Evolutionary conservation across 2,888 invertebrate genomes (phyloP).

Genomic region (Hymenopus coronatus): DNA sequence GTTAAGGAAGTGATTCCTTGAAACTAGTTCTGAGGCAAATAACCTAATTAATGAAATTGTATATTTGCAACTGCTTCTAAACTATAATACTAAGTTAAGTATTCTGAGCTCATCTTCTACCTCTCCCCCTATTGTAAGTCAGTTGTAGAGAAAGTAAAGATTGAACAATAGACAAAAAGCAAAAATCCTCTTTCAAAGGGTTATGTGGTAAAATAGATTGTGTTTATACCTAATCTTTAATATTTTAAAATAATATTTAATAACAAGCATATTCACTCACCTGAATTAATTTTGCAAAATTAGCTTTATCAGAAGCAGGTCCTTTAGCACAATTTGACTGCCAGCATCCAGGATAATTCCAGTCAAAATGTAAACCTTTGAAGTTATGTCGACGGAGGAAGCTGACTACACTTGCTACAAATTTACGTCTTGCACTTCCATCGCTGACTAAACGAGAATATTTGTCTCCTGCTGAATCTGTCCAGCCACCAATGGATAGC

Average conservation of each 20-base stretch:
- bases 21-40: no score
- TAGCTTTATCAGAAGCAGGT: constrained; percentile 71
- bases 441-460: constrained; percentile 76
- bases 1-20: no score
- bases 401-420: constrained; percentile 65
- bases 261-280: constrained; percentile 46
- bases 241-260: neutral
- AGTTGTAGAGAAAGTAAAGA: no score
- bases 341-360: constrained; percentile 95
- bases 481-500: constrained; percentile 92
- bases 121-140: no score
- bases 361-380: constrained; percentile 85
- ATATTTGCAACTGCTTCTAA: no score
- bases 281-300: constrained; percentile 72
- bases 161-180: neutral
- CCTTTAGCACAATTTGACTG: constrained; percentile 85
- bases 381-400: constrained; percentile 76
- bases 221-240: no score
- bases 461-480: constrained; percentile 84
- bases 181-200: neutral
- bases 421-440: constrained; percentile 62
- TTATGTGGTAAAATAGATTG: no score
- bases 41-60: no score
- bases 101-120: no score
- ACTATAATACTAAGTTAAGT: no score